These are phyloP conservation scores for Calcarius ornatus DNA, from an alignment of 2,113 vertebrate genomes.

Conservation along the genomic window DNA sequence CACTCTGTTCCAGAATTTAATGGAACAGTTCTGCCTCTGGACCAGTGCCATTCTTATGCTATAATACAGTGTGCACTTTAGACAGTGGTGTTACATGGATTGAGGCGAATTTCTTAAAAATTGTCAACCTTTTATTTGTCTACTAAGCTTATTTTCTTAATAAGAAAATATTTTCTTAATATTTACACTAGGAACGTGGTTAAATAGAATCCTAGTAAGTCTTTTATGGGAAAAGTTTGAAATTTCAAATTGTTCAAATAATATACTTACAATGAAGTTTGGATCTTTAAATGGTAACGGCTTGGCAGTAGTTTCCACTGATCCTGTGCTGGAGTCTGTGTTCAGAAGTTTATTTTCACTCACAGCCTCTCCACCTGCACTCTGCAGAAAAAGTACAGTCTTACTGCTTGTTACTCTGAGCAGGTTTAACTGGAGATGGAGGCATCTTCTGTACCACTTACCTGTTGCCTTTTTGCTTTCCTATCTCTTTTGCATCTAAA, in stretches of 20 bases:
- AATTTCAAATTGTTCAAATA: background rate
- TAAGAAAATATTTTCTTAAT: background rate
- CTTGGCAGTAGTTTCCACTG: conserved; percentile 77
- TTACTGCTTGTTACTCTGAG: background rate
- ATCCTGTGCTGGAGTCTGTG: conserved; percentile 70
- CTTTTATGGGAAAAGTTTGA: background rate
- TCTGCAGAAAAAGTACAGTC: conserved; percentile 37
- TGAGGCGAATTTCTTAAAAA: background rate
- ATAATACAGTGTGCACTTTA: background rate
- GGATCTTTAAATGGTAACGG: conserved; percentile 89
- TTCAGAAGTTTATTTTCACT: conserved; percentile 78
- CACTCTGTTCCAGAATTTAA: background rate
- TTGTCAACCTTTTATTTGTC: background rate
- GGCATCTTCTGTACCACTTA: background rate
- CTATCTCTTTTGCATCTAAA: background rate
- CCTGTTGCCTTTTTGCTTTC: background rate
- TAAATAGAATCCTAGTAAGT: background rate
- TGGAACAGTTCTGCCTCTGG: background rate
- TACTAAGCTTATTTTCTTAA: background rate
- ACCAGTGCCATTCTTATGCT: background rate
- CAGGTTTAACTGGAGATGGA: background rate
- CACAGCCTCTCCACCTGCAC: conserved; percentile 70
- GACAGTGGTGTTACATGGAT: background rate
- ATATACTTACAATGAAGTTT: conserved; percentile 83
- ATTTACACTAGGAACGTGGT: background rate